Percentiles rank a stretch among this genome's conserved stretches.
phyloP scores from a whole-genome alignment of 1,140 invertebrate species.

The Papilio glaucus region DNA sequence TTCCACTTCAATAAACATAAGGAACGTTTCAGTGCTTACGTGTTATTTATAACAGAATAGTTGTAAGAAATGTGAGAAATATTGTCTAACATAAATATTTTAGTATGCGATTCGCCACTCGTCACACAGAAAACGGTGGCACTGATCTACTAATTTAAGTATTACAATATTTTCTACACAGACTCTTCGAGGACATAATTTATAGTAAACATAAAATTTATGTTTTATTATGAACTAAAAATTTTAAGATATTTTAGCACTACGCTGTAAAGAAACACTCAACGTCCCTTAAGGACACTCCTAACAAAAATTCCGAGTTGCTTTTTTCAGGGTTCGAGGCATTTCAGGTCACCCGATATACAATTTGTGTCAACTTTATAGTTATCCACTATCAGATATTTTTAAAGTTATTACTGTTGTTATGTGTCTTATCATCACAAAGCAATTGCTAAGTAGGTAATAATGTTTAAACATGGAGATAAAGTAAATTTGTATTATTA shows the following conservation, averaged over 20 bases:
- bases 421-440: background rate
- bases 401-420: background rate
- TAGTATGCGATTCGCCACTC: background rate
- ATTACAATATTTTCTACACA: no score
- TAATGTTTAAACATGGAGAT: background rate
- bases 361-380: conserved; percentile 17
- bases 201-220: background rate
- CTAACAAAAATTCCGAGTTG: background rate
- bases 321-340: background rate
- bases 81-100: background rate
- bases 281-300: background rate
- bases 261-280: background rate
- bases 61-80: background rate
- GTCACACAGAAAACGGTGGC: no score
- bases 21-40: background rate
- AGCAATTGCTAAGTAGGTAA: background rate
- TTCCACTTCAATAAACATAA: background rate
- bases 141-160: background rate
- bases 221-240: background rate
- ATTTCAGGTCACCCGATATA: conserved; percentile 1
- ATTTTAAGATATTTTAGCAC: background rate
- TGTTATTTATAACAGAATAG: conserved; percentile 6
- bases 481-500: no score
- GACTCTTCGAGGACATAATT: background rate
- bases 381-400: background rate